These are phyloP conservation scores for Novumbra hubbsi DNA, from an alignment of 2,797 vertebrate genomes.

Conservation along the genomic window DNA sequence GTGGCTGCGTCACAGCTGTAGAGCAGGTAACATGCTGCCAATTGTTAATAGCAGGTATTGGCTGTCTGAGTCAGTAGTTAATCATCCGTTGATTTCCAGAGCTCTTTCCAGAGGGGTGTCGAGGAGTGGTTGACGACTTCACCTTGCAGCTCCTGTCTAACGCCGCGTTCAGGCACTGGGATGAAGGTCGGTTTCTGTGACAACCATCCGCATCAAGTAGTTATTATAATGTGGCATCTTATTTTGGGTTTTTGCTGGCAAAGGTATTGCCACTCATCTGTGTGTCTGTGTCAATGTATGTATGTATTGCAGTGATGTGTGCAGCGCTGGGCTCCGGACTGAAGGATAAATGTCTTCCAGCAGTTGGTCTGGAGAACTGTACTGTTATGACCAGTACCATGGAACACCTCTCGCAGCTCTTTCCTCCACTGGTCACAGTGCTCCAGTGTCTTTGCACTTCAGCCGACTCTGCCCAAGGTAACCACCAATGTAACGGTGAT, in stretches of 20 bases:
- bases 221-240: not conserved
- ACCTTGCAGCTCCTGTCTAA: slow-evolving; percentile 50
- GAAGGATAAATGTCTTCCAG: slow-evolving; percentile 68
- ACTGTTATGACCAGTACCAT: slow-evolving; percentile 57
- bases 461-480: not conserved
- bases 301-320: slow-evolving; percentile 62
- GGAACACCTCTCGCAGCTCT: slow-evolving; percentile 56
- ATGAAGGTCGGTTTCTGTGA: slow-evolving; percentile 66
- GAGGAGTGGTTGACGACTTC: slow-evolving; percentile 61
- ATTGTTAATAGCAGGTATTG: not conserved
- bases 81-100: slow-evolving; percentile 44
- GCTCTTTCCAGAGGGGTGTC: slow-evolving; percentile 59
- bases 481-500: not conserved
- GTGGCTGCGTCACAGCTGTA: slow-evolving; percentile 42
- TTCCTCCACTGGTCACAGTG: slow-evolving; percentile 56
- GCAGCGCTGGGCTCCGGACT: slow-evolving; percentile 61
- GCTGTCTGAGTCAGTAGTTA: not conserved
- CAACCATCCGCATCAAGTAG: not conserved
- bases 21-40: slow-evolving; percentile 43
- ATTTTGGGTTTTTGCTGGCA: not conserved
- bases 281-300: slow-evolving; percentile 8
- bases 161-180: slow-evolving; percentile 70
- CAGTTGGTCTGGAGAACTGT: slow-evolving; percentile 9
- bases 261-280: not conserved
- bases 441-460: slow-evolving; percentile 34